Conservation (phyloP, 2,797 vertebrate species). For the Manis javanica region DNA sequence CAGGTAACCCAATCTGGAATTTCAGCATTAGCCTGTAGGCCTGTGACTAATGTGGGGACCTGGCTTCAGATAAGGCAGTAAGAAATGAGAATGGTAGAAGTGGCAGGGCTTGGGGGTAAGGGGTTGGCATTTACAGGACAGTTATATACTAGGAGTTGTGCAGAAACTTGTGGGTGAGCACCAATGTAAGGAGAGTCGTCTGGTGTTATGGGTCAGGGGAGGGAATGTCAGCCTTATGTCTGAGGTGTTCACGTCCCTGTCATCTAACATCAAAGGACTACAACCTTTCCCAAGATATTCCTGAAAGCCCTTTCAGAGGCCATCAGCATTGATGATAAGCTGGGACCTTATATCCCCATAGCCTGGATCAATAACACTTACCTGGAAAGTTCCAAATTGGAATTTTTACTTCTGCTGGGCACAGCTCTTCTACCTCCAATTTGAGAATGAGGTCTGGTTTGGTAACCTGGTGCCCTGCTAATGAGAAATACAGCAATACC, state of each 20-base stretch:
- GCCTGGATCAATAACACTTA: constrained; percentile 41
- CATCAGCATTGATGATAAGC: not conserved
- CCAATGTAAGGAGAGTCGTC: not conserved
- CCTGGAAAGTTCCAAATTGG: constrained; percentile 67
- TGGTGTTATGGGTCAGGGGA: not conserved
- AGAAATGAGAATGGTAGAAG: not conserved
- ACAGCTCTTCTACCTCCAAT: constrained; percentile 67
- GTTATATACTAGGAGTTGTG: not conserved
- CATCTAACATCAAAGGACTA: not conserved
- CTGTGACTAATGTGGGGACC: not conserved
- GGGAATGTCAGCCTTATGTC: not conserved
- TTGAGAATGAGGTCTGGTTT: constrained; percentile 79
- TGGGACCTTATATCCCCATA: not conserved
- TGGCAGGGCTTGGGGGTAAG: not conserved
- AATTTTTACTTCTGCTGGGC: constrained; percentile 47
- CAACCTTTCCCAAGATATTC: not conserved
- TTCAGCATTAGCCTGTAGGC: not conserved
- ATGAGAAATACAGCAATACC: constrained; percentile 58
- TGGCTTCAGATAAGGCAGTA: not conserved
- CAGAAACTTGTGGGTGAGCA: not conserved
- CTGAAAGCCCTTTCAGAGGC: not conserved
- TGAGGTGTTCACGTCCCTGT: not conserved
- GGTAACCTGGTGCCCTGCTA: constrained; percentile 63
- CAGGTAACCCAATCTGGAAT: not conserved
- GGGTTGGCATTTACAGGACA: not conserved